Percentiles rank a stretch among this genome's conserved stretches.
Conservation (phyloP, 1,140 invertebrate genomes). For the Drosophila pandora region DNA sequence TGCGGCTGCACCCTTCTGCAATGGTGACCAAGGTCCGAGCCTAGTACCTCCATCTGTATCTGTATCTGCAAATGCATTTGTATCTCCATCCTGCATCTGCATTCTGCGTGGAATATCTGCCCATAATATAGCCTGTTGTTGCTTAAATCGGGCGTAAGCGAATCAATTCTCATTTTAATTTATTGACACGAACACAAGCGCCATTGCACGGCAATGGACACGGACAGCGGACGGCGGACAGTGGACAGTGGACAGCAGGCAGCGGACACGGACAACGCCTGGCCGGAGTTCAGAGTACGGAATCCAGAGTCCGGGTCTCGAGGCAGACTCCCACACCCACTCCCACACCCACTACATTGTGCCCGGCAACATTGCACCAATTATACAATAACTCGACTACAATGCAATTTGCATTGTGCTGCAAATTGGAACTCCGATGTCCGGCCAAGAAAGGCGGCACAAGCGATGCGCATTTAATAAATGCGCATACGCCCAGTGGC, state of each 20-base stretch:
- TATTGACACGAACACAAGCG: conserved; percentile 76
- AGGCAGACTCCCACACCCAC: background rate
- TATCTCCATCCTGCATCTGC: conserved; percentile 18
- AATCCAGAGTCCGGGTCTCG: conserved; percentile 11
- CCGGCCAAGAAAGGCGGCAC: conserved; percentile 40
- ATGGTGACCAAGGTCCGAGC: conserved; percentile 22
- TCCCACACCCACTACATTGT: conserved; percentile 5
- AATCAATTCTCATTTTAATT: conserved; percentile 82
- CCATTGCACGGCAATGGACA: conserved; percentile 31
- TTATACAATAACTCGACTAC: conserved; percentile 82
- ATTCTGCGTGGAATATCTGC: conserved; percentile 54
- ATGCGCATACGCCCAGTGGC: conserved; percentile 68
- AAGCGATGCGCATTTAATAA: conserved; percentile 75
- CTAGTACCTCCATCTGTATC: conserved; percentile 11
- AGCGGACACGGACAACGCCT: conserved; percentile 8
- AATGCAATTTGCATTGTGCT: conserved; percentile 79
- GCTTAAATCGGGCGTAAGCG: conserved; percentile 81
- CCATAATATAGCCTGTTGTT: conserved; percentile 76
- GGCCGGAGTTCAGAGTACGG: conserved; percentile 6
- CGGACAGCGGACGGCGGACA: conserved; percentile 5
- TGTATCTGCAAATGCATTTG: conserved; percentile 1
- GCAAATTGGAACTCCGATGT: conserved; percentile 74
- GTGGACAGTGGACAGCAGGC: background rate
- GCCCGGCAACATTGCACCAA: conserved; percentile 66
- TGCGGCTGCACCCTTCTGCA: conserved; percentile 39